Percentiles rank a stretch among this genome's conserved stretches.
Conservation (phyloP, 2,113 vertebrate species). For the Climacteris rufus region DNA sequence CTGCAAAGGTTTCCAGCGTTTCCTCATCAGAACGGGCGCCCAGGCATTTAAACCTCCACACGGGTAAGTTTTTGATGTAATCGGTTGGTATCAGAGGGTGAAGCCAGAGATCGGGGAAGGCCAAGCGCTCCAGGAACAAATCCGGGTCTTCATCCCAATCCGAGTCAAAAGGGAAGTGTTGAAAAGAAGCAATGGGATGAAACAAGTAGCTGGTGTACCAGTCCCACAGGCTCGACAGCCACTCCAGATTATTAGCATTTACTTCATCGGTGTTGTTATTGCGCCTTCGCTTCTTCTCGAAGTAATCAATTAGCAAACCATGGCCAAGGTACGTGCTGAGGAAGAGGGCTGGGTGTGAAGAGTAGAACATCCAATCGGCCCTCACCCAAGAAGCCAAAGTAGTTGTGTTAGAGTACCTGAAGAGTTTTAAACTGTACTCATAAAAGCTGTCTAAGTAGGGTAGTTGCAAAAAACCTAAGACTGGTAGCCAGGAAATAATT, state of each 20-base stretch:
- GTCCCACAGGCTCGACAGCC: slow-evolving; percentile 96
- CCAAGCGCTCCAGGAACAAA: slow-evolving; percentile 87
- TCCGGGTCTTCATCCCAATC: slow-evolving; percentile 95
- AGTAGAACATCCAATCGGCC: slow-evolving; percentile 97
- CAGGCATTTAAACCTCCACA: slow-evolving; percentile 83
- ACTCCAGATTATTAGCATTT: slow-evolving; percentile 92
- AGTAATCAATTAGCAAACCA: slow-evolving; percentile 93
- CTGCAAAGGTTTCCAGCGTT: slow-evolving; percentile 61
- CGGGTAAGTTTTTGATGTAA: slow-evolving; percentile 90
- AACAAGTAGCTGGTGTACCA: slow-evolving; percentile 96
- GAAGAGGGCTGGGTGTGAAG: slow-evolving; percentile 94
- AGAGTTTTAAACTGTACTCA: slow-evolving; percentile 91
- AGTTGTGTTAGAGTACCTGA: slow-evolving; percentile 93
- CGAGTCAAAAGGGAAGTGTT: slow-evolving; percentile 85
- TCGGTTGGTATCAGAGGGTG: slow-evolving; percentile 90
- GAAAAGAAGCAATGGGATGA: slow-evolving; percentile 91
- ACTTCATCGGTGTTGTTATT: slow-evolving; percentile 81
- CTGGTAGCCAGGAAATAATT: slow-evolving; percentile 96
- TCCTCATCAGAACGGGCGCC: slow-evolving; percentile 55
- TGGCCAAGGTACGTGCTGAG: slow-evolving; percentile 93
- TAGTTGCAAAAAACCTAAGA: slow-evolving; percentile 92
- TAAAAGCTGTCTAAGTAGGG: slow-evolving; percentile 93
- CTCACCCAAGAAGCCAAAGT: slow-evolving; percentile 90
- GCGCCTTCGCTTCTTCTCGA: slow-evolving; percentile 92
- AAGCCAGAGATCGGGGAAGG: slow-evolving; percentile 96